A percentile compares a stretch with the other conserved stretches of the same genome.
Conservation (phyloP, 2,888 invertebrate species). For the Tipula helvola region DNA sequence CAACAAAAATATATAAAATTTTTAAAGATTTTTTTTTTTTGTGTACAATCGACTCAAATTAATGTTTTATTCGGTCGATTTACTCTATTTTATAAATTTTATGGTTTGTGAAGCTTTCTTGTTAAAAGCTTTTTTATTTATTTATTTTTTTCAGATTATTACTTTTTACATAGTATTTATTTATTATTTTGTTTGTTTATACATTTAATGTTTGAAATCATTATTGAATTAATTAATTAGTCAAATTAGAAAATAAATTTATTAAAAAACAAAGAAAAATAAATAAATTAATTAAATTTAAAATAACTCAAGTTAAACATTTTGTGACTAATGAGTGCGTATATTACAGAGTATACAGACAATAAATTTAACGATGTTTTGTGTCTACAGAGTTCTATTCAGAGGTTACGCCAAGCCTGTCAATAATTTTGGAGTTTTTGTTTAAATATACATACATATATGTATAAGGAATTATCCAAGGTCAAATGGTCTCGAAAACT, state of each 20-base stretch:
- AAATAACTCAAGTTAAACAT: neutral
- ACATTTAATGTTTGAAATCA: neutral
- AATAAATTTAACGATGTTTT: no score
- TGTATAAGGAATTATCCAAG: no score
- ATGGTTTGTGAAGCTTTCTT: conserved; percentile 15
- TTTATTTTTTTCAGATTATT: neutral
- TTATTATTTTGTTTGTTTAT: neutral
- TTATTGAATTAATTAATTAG: neutral
- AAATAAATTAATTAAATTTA: neutral
- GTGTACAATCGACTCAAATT: neutral
- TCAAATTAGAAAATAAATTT: neutral
- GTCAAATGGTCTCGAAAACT: no score
- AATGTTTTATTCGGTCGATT: neutral
- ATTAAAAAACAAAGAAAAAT: neutral
- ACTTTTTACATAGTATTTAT: conserved; percentile 8
- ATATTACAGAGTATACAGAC: neutral
- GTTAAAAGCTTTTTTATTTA: conserved; percentile 8
- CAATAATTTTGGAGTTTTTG: no score
- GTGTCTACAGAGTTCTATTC: no score
- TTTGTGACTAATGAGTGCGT: neutral
- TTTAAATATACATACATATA: no score
- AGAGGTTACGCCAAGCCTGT: no score
- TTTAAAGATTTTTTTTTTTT: conserved; percentile 41
- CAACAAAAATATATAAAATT: conserved; percentile 57
- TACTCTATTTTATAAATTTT: conserved; percentile 4